A percentile compares a stretch with the other conserved stretches of the same genome.
Evolutionary conservation across 2,113 vertebrate genomes (phyloP).

Genomic region (Eublepharis macularius): DNA sequence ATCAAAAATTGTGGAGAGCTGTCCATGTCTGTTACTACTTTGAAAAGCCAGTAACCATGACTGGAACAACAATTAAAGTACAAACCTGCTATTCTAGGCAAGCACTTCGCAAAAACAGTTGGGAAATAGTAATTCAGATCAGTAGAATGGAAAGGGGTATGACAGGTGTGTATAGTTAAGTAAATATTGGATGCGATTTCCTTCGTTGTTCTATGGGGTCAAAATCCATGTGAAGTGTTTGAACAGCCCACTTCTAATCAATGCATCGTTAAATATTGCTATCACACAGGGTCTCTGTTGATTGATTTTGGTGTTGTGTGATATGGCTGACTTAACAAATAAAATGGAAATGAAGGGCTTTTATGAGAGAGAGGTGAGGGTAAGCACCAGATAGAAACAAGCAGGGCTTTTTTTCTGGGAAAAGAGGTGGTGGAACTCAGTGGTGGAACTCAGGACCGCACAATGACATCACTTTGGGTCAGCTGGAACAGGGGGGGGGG

Average conservation of each 20-base stretch:
- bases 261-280: background rate
- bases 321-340: background rate
- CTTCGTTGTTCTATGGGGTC: background rate
- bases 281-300: background rate
- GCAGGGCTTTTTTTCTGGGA: too few relatives aligned
- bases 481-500: too few relatives aligned
- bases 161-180: background rate
- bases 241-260: background rate
- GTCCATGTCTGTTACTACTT: background rate
- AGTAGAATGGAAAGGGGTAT: background rate
- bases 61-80: background rate
- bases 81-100: background rate
- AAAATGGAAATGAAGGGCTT: background rate
- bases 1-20: background rate
- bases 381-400: background rate
- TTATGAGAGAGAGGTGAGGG: background rate
- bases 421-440: too few relatives aligned
- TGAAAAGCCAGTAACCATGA: background rate
- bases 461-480: too few relatives aligned
- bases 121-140: background rate
- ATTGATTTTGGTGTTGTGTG: background rate
- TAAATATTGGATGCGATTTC: background rate
- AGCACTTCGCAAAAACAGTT: background rate
- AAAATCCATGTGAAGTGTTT: background rate
- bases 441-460: too few relatives aligned